Percentiles rank a stretch among this genome's conserved stretches.
These are phyloP conservation scores for Micrastur ruficollis DNA, from an alignment of 2,797 vertebrate genomes.

Conservation along the genomic window DNA sequence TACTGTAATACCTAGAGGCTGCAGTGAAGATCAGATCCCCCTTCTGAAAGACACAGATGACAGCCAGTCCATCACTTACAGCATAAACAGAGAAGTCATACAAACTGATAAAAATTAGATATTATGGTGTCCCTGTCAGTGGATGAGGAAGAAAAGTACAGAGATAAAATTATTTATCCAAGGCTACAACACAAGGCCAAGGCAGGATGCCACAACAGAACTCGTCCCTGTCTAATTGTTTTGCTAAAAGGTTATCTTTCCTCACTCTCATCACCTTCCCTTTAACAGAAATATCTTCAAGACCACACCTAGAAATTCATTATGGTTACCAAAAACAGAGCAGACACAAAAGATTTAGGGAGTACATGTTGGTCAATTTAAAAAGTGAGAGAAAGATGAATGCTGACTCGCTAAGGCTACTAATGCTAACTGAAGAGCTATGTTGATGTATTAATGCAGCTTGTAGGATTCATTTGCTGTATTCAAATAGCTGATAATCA, in stretches of 20 bases:
- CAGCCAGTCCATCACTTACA: neutral
- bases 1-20: neutral
- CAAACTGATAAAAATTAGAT: neutral
- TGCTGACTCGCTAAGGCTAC: neutral
- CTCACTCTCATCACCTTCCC: neutral
- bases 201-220: neutral
- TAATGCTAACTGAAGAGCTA: neutral
- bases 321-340: neutral
- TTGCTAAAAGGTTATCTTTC: neutral
- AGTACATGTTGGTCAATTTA: neutral
- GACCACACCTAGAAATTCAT: neutral
- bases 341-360: neutral
- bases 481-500: slow-evolving; percentile 26
- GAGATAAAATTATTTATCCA: neutral
- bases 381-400: neutral
- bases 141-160: neutral
- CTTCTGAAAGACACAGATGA: neutral
- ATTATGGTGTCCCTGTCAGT: neutral
- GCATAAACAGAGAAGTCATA: neutral
- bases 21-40: neutral
- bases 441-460: neutral
- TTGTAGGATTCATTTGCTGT: neutral
- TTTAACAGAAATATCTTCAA: neutral
- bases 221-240: neutral
- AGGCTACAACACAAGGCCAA: neutral